Evolutionary conservation across 2,888 invertebrate genomes (phyloP), one percentile per base, ranked within the genome.

Genomic region (Griposia aprilina): DNA sequence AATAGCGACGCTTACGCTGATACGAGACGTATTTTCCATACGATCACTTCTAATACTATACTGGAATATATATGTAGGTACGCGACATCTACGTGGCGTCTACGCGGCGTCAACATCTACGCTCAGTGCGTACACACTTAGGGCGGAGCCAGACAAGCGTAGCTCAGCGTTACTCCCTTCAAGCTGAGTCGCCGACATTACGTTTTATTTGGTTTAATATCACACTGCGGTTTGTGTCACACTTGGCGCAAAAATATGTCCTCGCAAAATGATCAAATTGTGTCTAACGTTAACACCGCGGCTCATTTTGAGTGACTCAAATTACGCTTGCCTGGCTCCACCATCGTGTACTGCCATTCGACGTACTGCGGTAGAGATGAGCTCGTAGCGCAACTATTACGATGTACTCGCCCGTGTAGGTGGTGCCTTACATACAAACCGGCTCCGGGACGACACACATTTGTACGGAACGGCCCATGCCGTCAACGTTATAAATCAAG

Each of bases 221-320:
- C 55, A 26, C 11, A 15, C 17, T 65, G 26, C 15, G 20, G 48
- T 63, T 63, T 71, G 50, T 8, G 59, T 52, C n/a, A 45, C 5
- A 20, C 5, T 30, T 30, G 15, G 57, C 48, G 55, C 48, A 41
- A n/a, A 41, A 60, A 71, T 36, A 0, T 36, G 15, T 36, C 26
- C 0, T 63, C 3, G 10, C 13, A 11, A 26, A 73, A n/a, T 81
- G 10, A 50, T 59, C 23, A 60, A 59, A 80, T 52, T 30, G 8
- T 36, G 15, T 30, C 8, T 1, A 50, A 74, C 48, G 23, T 71
- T 26, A 62, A 62, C 48, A 48, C 15, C 15, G 74, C 15, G 41
- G n/a, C 26, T 81, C 15, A 81, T 81, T 72, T 36, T 62, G n/a
- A 26, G 20, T 7, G 45, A 63, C 57, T 50, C 11, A 41, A 3